Percentiles rank a stretch among this genome's conserved stretches.
These are phyloP conservation scores for Eurytoma californica DNA, from an alignment of 2,888 invertebrate species.

Conservation along the genomic window DNA sequence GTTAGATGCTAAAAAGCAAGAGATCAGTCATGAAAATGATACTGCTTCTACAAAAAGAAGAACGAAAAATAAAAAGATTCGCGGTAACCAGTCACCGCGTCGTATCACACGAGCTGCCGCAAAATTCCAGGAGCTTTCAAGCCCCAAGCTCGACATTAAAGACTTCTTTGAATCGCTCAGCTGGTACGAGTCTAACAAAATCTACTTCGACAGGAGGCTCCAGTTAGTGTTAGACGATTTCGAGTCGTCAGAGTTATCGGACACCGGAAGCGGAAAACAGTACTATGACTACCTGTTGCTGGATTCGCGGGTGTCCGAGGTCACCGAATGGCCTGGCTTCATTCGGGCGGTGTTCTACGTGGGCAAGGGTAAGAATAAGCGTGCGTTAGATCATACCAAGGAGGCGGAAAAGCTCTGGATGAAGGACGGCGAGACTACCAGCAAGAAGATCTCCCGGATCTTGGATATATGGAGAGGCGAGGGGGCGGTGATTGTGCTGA, in stretches of 20 bases:
- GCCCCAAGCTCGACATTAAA: neutral
- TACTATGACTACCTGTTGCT: conserved; percentile 93
- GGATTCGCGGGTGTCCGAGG: conserved; percentile 86
- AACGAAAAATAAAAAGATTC: neutral
- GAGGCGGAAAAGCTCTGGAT: conserved; percentile 84
- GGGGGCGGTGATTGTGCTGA: neutral
- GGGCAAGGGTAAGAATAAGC: conserved; percentile 92
- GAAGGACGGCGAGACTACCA: conserved; percentile 70
- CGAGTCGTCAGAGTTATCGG: conserved; percentile 74
- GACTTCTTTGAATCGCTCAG: neutral
- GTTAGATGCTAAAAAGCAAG: neutral
- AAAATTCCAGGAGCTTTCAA: neutral
- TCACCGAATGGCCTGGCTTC: conserved; percentile 88
- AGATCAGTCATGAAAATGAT: neutral
- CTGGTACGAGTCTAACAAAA: neutral
- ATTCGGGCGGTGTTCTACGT: conserved; percentile 93
- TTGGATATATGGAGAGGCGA: conserved; percentile 73
- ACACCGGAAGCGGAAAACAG: conserved; percentile 86
- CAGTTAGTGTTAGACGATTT: neutral
- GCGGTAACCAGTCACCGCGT: neutral
- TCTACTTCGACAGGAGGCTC: neutral
- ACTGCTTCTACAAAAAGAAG: neutral
- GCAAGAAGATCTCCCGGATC: conserved; percentile 86
- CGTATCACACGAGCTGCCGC: neutral
- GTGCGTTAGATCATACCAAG: conserved; percentile 93